These are phyloP conservation scores for Notoglanidium macrostoma DNA, from an alignment of 2,797 vertebrate genomes.

Conservation along the genomic window DNA sequence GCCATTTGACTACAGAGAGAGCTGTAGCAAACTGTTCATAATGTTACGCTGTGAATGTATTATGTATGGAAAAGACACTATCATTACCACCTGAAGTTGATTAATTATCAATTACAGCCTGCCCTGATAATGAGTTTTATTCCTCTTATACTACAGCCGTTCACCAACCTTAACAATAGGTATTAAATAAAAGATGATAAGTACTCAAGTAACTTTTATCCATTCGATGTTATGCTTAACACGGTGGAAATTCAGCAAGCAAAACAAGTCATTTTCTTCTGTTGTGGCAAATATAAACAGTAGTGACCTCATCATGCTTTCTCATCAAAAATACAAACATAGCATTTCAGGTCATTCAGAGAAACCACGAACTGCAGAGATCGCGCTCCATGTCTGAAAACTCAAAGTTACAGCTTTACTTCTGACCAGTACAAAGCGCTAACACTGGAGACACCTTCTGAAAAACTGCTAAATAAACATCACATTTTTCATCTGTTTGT, in stretches of 20 bases:
- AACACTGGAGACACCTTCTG: not conserved
- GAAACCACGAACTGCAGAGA: not conserved
- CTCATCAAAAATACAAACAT: not conserved
- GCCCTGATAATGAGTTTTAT: not conserved
- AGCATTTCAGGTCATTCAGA: not conserved
- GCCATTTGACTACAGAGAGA: constrained; percentile 1
- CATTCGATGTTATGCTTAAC: not conserved
- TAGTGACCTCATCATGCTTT: not conserved
- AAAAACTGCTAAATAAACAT: not conserved
- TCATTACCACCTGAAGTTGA: not conserved
- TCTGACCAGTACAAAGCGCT: not conserved
- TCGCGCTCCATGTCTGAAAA: not conserved
- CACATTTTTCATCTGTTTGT: not conserved
- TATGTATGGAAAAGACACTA: not conserved
- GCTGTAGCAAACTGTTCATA: not conserved
- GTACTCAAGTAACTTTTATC: not conserved
- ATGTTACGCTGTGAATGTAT: not conserved
- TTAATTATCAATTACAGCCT: not conserved
- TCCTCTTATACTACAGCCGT: not conserved
- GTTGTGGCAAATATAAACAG: not conserved
- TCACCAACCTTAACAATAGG: not conserved
- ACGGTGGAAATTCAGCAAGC: not conserved
- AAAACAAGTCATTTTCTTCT: not conserved
- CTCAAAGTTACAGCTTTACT: not conserved
- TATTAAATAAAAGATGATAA: not conserved